Base-by-base conservation (phyloP, 2,888 invertebrate genomes). In the Entomobrya multifasciata region DNA sequence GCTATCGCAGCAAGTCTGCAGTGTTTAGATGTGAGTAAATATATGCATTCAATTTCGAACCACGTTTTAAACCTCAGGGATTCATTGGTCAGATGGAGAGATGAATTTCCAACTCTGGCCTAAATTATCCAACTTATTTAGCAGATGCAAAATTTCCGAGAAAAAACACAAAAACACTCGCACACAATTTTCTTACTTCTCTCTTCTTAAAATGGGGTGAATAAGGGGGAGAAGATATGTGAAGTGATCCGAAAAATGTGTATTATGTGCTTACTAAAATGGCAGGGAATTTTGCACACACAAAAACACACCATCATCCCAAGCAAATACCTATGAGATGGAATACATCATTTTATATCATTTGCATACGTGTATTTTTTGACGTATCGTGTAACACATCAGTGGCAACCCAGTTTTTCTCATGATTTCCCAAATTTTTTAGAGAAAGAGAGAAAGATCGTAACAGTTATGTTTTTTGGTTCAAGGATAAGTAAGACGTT, bases 11-110 rank as follows among this genome's bases (percentile, higher is more conserved):
- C 47, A 44, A 4, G 17, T 17, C 15, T 27, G n/a, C 15, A 60
- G 15, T 27, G 62, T 10, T 8, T 44, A 30, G n/a, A 13, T 30
- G 27, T 47, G 41, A 8, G 8, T 47, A 70, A 36, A 70, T 49
- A 74, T 17, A 76, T 22, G 57, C 76, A 57, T 76, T 76, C 76
- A 55, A 76, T 55, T 78, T 44, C 25, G 25, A 55, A 25, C 78
- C 62, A 62, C 78, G 57, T 60, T 25, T 47, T 27, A 78, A 62
- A 78, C 47, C 78, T 60, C 62, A 55, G 78, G 52, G 70, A 70
- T 70, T 70, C 70, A 70, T 25, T 81, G 62, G 78, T 62, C 78
- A 27, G 20, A 55, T 36, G 10, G 36, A 36, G 36, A 36, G 36
- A 11, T 15, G 57, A 70, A 47, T 22, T 62, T 62, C 25, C 62